Conservation (phyloP, 2,113 vertebrate species). For the Stegostoma tigrinum region DNA sequence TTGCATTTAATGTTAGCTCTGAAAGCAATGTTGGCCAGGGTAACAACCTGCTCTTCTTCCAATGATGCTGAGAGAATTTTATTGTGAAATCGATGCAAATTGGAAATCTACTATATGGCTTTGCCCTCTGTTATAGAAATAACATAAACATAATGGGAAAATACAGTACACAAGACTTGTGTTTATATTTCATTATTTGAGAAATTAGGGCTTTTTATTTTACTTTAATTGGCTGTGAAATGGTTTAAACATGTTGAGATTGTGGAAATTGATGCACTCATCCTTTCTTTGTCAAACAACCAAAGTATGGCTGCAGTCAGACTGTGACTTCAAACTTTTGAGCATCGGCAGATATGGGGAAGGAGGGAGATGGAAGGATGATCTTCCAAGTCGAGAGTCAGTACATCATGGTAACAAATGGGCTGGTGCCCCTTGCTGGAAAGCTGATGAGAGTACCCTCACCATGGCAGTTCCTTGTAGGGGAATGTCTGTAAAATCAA, state of each 20-base stretch:
- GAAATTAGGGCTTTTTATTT: too few relatives aligned
- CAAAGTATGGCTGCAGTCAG: neutral
- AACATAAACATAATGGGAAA: too few relatives aligned
- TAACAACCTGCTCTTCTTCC: neutral
- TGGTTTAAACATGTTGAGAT: neutral
- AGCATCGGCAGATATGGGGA: neutral
- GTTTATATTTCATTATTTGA: too few relatives aligned
- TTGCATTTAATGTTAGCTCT: neutral
- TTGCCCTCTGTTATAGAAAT: too few relatives aligned
- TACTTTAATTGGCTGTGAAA: neutral
- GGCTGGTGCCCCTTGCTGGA: too few relatives aligned
- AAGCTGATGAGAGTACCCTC: too few relatives aligned
- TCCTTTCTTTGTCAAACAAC: neutral
- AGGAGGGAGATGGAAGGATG: neutral
- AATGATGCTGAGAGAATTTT: neutral
- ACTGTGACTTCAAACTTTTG: neutral
- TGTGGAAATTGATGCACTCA: neutral
- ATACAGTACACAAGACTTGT: too few relatives aligned
- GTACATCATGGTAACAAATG: too few relatives aligned
- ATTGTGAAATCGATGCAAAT: too few relatives aligned
- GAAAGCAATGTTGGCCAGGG: neutral
- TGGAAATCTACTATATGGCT: too few relatives aligned
- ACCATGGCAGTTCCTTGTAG: too few relatives aligned
- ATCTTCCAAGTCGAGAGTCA: neutral
- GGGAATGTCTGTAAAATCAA: too few relatives aligned